These are phyloP conservation scores for Lithobates pipiens DNA, from an alignment of 2,797 vertebrate species.

Conservation along the genomic window DNA sequence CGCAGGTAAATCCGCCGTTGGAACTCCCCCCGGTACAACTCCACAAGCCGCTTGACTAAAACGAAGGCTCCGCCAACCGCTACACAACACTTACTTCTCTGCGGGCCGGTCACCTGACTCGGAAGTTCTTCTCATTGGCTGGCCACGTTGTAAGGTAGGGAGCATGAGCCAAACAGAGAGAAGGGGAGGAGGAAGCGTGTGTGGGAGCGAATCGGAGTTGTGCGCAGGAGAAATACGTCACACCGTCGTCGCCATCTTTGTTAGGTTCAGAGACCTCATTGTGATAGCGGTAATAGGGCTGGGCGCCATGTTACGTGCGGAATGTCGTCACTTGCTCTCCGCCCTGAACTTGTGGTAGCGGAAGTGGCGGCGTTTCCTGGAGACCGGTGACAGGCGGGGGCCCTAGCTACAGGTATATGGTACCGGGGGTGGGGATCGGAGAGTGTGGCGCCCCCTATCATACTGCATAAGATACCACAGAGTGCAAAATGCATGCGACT, in stretches of 20 bases:
- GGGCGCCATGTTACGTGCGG: background rate
- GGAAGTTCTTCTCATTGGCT: background rate
- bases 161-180: background rate
- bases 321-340: background rate
- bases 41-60: background rate
- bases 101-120: background rate
- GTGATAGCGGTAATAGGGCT: background rate
- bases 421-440: too few species aligned
- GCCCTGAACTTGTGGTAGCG: background rate
- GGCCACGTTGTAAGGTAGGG: background rate
- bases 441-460: background rate
- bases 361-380: conserved; percentile 50
- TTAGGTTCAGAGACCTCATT: background rate
- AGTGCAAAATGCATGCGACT: background rate
- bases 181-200: too few species aligned
- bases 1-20: background rate
- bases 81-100: background rate
- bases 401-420: conserved; percentile 4
- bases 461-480: background rate
- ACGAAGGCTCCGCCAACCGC: background rate
- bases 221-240: background rate
- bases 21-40: background rate
- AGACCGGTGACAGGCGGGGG: conserved; percentile 50
- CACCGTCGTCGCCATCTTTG: background rate
- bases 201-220: background rate